These are phyloP conservation scores for Drosophila greeni DNA, from an alignment of 2,888 invertebrate genomes.

Conservation along the genomic window DNA sequence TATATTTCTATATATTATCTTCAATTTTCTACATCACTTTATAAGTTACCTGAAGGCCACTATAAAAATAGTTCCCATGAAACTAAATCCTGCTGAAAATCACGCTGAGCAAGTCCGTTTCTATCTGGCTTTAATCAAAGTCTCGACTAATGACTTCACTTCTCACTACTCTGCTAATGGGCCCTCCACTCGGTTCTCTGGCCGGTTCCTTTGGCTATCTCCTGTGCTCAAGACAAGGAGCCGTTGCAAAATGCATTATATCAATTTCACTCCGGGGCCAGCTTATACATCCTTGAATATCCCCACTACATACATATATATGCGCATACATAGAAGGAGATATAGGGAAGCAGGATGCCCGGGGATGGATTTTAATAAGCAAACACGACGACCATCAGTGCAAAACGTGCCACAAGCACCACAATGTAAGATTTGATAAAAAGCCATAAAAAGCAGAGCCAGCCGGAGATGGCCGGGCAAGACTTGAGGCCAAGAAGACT, in stretches of 20 bases:
- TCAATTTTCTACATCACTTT: no score
- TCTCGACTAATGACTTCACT: conserved; percentile 15
- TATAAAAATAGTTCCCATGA: no score
- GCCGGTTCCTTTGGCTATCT: not conserved
- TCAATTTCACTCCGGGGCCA: conserved; percentile 17
- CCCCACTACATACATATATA: conserved; percentile 1
- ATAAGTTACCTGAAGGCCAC: no score
- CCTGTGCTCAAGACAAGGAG: conserved; percentile 18
- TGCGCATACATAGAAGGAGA: conserved; percentile 31
- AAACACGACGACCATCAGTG: conserved; percentile 40
- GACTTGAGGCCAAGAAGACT: conserved; percentile 43
- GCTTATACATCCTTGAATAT: conserved; percentile 10
- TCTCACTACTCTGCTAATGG: conserved; percentile 24
- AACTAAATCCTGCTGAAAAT: not conserved
- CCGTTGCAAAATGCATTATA: conserved; percentile 36
- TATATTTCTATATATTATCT: no score
- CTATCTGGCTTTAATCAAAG: conserved; percentile 10
- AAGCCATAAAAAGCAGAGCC: conserved; percentile 23
- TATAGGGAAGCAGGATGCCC: conserved; percentile 39
- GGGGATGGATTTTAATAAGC: conserved; percentile 63
- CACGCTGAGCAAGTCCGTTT: not conserved
- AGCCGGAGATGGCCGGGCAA: conserved; percentile 17
- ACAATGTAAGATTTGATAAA: conserved; percentile 61
- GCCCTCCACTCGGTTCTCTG: not conserved
- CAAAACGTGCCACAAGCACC: conserved; percentile 62